Percentiles rank a stretch among this genome's conserved stretches.
phyloP scores from a whole-genome alignment of 2,113 vertebrate species.

The Hiodon tergisus region DNA sequence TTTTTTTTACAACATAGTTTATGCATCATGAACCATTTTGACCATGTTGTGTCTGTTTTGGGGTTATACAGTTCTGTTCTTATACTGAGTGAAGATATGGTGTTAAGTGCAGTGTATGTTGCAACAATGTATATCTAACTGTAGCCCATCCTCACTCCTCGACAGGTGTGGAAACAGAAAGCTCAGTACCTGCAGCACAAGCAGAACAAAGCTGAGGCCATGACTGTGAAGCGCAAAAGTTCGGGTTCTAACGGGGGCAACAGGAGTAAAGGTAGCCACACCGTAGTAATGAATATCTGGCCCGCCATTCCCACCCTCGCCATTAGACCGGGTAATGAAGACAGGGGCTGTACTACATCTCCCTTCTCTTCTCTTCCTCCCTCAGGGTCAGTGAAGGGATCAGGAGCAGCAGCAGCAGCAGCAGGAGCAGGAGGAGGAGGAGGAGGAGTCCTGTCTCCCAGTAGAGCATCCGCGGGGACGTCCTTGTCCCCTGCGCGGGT shows the following conservation, averaged over 20 bases:
- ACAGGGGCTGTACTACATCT: too few species aligned
- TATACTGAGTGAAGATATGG: too few species aligned
- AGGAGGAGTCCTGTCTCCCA: conserved; percentile 64
- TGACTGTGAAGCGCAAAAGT: conserved; percentile 87
- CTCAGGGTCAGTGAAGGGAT: conserved; percentile 56
- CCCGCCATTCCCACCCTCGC: too few species aligned
- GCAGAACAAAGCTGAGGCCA: conserved; percentile 98
- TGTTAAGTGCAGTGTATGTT: too few species aligned
- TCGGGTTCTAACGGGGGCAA: conserved; percentile 67
- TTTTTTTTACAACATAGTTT: too few species aligned
- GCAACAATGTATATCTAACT: too few species aligned
- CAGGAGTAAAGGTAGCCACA: conserved; percentile 60
- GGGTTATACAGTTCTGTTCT: too few species aligned
- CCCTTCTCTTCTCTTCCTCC: not conserved
- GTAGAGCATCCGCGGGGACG: conserved; percentile 65
- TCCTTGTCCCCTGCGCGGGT: conserved; percentile 65
- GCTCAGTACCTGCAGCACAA: conserved; percentile 98
- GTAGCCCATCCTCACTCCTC: not conserved
- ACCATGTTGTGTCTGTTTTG: too few species aligned
- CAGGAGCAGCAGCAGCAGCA: conserved; percentile 20
- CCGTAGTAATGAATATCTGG: too few species aligned
- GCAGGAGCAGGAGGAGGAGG: too few species aligned
- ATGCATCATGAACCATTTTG: too few species aligned
- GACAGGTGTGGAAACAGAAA: conserved; percentile 93
- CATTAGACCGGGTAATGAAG: too few species aligned